Evolutionary conservation across 2,888 invertebrate species (phyloP), one percentile per base, ranked within the genome.

Genomic region (Penaeus monodon): DNA sequence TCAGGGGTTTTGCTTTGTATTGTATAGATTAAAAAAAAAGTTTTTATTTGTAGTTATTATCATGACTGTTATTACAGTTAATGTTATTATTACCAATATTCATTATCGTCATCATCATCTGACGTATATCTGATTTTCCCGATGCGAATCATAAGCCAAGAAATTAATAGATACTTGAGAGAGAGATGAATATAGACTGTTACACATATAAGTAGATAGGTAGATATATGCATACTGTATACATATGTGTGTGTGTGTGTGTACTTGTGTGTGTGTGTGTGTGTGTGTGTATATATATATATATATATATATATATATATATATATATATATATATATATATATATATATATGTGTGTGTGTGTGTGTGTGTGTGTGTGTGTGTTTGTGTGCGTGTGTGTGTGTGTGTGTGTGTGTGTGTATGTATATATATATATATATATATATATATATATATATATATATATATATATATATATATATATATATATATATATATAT

Each of bases 221-320:
- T 44, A 44, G 8, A 44, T 44, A 44, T 8, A 44, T 8, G 8
- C 7, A 44, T 8, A 44, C 38, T 77, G 22, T 77, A 29, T 77
- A 20, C 20, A 22, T 77, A 27, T 29, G n/a, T 77, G 38, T 29
- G 44, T 77, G 22, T 29, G 2, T 1, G 24, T 17, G 14, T n/a
- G 10, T 38, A 29, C 27, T 1, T 27, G 1, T 77, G 10, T 33
- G 38, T 77, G 27, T 77, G 27, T 38, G 3, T 77, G 27, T 38
- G 27, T 38, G 27, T 38, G 27, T 22, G 12, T 77, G 12, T 77
- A 77, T 77, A 77, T 77, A 77, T 77, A 77, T 77, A 77, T 77
- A 77, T 77, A 77, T 77, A 77, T 77, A 77, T 77, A 77, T 77
- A 77, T 77, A 77, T 77, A 77, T 77, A 77, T 77, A 77, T 77